Evolutionary conservation across 64 coral and sea anemone genomes (phyloP).

Genomic region (Stichodactyla helianthus): DNA sequence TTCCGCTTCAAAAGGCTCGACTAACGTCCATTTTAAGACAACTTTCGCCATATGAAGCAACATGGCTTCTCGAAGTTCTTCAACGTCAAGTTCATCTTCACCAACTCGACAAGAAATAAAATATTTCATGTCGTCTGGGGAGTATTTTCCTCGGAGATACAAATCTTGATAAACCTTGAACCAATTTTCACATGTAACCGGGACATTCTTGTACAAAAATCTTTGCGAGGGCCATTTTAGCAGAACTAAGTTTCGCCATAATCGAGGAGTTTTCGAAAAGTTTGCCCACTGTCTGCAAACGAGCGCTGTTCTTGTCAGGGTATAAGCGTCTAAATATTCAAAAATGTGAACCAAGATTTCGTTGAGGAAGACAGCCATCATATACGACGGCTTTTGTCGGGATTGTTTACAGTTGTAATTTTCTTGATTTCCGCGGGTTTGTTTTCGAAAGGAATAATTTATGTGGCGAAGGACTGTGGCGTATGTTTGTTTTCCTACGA

Average conservation of each 20-base stretch:
- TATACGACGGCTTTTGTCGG: not conserved
- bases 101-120: constrained; percentile 76
- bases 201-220: constrained; percentile 66
- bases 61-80: constrained; percentile 78
- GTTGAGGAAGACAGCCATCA: constrained; percentile 73
- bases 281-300: constrained; percentile 86
- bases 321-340: constrained; percentile 68
- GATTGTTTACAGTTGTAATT: not conserved
- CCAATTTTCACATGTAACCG: constrained; percentile 69
- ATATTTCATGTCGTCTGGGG: constrained; percentile 98
- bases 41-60: constrained; percentile 73
- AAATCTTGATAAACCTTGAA: constrained; percentile 77
- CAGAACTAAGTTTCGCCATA: constrained; percentile 77
- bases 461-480: constrained; percentile 25
- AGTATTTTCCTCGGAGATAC: constrained; percentile 68
- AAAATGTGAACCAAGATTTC: constrained; percentile 96
- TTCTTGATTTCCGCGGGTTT: constrained; percentile 30
- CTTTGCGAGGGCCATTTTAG: constrained; percentile 91
- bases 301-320: constrained; percentile 40
- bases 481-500: constrained; percentile 35
- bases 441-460: constrained; percentile 27
- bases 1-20: constrained; percentile 61
- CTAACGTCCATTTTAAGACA: constrained; percentile 61
- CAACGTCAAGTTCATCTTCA: constrained; percentile 61
- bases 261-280: constrained; percentile 54